Conservation (phyloP, 2,888 invertebrate species). For the Amblyteles armatorius region DNA sequence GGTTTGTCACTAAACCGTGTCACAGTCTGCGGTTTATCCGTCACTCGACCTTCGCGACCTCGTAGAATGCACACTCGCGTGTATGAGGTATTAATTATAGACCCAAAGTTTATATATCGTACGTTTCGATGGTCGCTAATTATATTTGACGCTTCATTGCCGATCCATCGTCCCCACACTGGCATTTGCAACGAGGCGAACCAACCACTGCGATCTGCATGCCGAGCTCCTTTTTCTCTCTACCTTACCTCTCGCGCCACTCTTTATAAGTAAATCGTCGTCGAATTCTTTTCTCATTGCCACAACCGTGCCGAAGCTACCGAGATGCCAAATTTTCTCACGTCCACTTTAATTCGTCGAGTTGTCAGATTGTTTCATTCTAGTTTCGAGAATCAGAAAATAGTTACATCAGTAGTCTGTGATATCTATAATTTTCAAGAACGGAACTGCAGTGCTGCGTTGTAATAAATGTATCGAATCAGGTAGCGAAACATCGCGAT, state of each 20-base stretch:
- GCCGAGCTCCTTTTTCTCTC: constrained; percentile 12
- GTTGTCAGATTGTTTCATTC: not conserved
- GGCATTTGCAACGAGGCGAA: constrained; percentile 57
- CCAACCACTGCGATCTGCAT: constrained; percentile 15
- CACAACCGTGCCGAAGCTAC: constrained; percentile 21
- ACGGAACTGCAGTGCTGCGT: constrained; percentile 30
- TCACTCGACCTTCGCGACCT: constrained; percentile 65
- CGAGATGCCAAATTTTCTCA: constrained; percentile 41
- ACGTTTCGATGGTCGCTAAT: constrained; percentile 59
- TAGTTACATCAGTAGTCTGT: not conserved
- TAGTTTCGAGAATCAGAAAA: not conserved
- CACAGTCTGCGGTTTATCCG: constrained; percentile 62
- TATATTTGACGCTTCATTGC: constrained; percentile 65
- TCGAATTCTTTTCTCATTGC: constrained; percentile 55
- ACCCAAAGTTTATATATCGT: constrained; percentile 55
- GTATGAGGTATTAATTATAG: constrained; percentile 60
- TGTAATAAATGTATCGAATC: constrained; percentile 23
- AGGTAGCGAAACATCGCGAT: not conserved
- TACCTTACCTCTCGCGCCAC: constrained; percentile 16
- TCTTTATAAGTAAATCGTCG: constrained; percentile 48
- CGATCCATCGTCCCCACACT: constrained; percentile 46
- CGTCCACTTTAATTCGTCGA: constrained; percentile 35
- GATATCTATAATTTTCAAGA: constrained; percentile 14
- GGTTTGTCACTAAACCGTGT: constrained; percentile 62
- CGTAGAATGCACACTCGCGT: constrained; percentile 32